phyloP scores from a whole-genome alignment of 2,888 invertebrate species.

The Hydrotaea diabolus region DNA sequence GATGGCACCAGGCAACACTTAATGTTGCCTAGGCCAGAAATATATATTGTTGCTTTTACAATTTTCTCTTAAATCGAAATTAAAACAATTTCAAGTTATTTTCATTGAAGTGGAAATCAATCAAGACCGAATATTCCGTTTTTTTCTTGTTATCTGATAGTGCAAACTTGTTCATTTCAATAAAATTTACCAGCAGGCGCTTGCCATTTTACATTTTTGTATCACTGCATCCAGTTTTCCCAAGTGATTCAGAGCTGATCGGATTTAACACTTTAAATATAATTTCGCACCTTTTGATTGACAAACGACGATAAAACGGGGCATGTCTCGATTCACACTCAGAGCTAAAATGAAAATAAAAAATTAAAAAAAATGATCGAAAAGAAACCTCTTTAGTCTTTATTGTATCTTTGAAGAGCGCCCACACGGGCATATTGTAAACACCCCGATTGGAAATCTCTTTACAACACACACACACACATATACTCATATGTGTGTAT shows the following conservation, averaged over 20 bases:
- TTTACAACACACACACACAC: background rate
- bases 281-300: constrained; percentile 56
- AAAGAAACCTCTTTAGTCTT: background rate
- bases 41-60: no score
- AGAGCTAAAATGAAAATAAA: background rate
- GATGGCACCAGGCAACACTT: no score
- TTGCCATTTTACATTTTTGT: background rate
- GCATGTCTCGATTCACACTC: constrained; percentile 51
- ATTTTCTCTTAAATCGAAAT: no score
- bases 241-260: constrained; percentile 54
- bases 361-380: constrained; percentile 11
- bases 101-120: no score
- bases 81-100: no score
- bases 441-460: constrained; percentile 14
- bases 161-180: background rate
- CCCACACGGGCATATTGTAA: constrained; percentile 50
- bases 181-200: background rate
- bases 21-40: no score
- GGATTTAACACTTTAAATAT: constrained; percentile 41
- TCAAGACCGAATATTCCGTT: no score
- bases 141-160: background rate
- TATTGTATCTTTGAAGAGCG: constrained; percentile 52
- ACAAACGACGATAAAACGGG: constrained; percentile 46
- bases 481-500: background rate
- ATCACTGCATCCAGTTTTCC: background rate